Evolutionary conservation across 2,888 invertebrate species (phyloP).

Genomic region (Drosophila anomelani): DNA sequence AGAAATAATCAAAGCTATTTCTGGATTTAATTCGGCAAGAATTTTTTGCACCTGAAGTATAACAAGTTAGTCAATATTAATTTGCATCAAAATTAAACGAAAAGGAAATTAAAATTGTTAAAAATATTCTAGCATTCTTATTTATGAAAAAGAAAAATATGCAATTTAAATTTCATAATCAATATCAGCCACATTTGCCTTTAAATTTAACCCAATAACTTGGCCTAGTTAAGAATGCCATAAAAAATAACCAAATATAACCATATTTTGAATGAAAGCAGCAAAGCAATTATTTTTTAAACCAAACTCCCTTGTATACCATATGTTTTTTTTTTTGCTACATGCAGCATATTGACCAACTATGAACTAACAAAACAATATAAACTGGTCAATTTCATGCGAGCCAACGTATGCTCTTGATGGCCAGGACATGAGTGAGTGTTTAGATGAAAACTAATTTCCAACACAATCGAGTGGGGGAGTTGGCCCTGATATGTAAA

Average conservation of each 20-base stretch:
- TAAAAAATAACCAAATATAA: background rate
- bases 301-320: slow-evolving; percentile 5
- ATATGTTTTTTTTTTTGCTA: background rate
- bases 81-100: background rate
- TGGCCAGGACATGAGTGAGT: slow-evolving; percentile 13
- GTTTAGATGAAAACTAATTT: slow-evolving; percentile 36
- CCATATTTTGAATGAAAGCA: slow-evolving; percentile 6
- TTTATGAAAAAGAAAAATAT: background rate
- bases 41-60: no score
- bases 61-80: background rate
- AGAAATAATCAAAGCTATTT: background rate
- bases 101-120: background rate
- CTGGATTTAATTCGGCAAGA: background rate
- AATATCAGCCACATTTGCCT: no score
- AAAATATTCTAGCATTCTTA: background rate
- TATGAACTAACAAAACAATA: slow-evolving; percentile 24
- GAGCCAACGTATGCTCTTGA: slow-evolving; percentile 4
- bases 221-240: background rate
- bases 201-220: background rate
- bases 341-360: slow-evolving; percentile 25
- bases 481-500: slow-evolving; percentile 53
- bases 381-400: slow-evolving; percentile 16
- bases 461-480: slow-evolving; percentile 19
- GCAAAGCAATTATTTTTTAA: slow-evolving; percentile 9
- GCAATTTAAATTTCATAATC: no score